Evolutionary conservation across 2,113 vertebrate species (phyloP).

Genomic region (Leiothrix lutea): DNA sequence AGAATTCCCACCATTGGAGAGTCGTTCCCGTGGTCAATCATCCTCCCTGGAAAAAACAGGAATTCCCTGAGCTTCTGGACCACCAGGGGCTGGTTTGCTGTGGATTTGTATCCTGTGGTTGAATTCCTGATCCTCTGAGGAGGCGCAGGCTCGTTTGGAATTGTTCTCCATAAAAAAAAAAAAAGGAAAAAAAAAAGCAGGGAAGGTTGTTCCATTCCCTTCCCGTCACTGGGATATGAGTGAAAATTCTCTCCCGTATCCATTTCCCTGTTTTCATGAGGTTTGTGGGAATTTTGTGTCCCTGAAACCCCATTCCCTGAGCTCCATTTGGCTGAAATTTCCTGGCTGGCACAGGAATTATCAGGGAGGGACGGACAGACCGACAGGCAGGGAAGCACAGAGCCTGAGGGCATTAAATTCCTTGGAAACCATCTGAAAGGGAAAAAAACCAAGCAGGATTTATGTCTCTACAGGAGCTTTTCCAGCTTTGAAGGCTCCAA

Average conservation of each 20-base stretch:
- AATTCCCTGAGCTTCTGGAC: neutral
- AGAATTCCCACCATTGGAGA: neutral
- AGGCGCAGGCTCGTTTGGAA: neutral
- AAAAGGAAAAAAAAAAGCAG: neutral
- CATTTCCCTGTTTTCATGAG: neutral
- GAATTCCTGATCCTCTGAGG: neutral
- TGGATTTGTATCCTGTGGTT: neutral
- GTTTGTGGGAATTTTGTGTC: neutral
- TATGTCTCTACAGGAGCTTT: neutral
- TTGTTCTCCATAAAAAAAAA: neutral
- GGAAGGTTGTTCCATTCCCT: accelerated
- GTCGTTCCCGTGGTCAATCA: neutral
- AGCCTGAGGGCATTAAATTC: neutral
- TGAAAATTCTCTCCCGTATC: neutral
- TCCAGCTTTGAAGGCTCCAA: neutral
- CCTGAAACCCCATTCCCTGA: neutral
- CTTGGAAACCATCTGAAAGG: neutral
- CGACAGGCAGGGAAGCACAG: neutral
- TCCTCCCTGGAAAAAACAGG: neutral
- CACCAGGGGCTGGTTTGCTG: neutral
- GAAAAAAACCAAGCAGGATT: neutral
- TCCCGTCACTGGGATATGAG: neutral
- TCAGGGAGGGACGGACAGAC: neutral
- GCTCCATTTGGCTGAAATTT: neutral
- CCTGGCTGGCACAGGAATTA: neutral